Evolutionary conservation across 37 sponge, comb jelly and placozoan genomes (phyloP), one percentile per base, ranked within the genome.

Genomic region (Mnemiopsis leidyi): DNA sequence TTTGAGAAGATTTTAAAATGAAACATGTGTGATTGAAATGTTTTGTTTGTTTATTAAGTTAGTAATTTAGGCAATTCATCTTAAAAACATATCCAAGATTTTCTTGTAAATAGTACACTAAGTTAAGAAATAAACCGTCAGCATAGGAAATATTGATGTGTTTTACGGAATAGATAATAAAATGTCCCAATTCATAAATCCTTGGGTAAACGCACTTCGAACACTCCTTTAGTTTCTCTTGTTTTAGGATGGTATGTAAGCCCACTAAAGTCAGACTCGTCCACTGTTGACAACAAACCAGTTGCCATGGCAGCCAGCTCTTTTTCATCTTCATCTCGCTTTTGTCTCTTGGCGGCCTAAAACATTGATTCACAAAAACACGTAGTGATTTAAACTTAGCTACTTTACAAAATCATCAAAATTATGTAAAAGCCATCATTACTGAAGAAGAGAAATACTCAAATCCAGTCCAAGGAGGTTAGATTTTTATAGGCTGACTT

Each of bases 191-290:
- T n/a, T n/a, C n/a, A n/a, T n/a, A n/a, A n/a, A n/a, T n/a, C n/a
- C 18, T 20, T 67, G 68, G 13, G 68, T 20, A 67, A 67, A 71
- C 30, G 18, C 16, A 77, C 79, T 36, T 77, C 79, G 32, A 77
- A 77, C 20, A 77, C 79, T 32, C 79, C 79, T 77, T 77, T 77
- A 16, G 93, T 92, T 92, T 69, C 93, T 92, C 93, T 68, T 36
- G 93, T 92, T 35, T 69, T 68, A 7, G 93, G 93, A 36, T 68
- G 38, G 28, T 92, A 92, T 13, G 76, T 39, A 0, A 85, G 48
- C 5, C 90, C 90, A 85, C 48, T 85, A 25, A 85, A 85, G 35
- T 85, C 90, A 3, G 90, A 85, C 30, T 85, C 90, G 24, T 40
- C 90, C 5, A 85, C 90, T 26, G 90, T 85, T n/a, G 90, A 85